phyloP scores from a whole-genome alignment of 1,140 invertebrate species.

The Drosophila kohkoa region DNA sequence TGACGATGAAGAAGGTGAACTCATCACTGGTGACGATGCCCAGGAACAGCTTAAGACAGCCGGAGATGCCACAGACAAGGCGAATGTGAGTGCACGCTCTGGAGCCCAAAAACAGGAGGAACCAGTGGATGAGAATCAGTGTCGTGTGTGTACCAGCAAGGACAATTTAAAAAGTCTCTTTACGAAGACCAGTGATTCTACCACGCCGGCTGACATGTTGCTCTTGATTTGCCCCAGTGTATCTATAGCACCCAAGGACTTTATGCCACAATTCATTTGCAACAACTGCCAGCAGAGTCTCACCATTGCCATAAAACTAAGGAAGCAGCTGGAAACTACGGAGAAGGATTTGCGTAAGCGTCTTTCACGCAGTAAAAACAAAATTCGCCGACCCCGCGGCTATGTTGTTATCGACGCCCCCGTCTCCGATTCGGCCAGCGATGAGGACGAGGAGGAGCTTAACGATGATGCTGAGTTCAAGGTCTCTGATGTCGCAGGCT shows the following conservation, averaged over 20 bases:
- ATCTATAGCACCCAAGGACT: conserved; percentile 78
- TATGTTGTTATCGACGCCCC: conserved; percentile 85
- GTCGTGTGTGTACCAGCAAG: conserved; percentile 76
- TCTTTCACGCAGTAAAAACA: conserved; percentile 83
- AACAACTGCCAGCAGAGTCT: conserved; percentile 69
- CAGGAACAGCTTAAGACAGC: not conserved
- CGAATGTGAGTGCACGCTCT: conserved; percentile 22
- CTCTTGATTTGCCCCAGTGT: conserved; percentile 77
- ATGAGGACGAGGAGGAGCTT: conserved; percentile 74
- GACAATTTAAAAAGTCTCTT: conserved; percentile 75
- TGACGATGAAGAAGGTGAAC: conserved; percentile 43
- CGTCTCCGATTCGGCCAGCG: conserved; percentile 72
- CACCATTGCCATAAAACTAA: conserved; percentile 74
- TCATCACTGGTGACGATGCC: conserved; percentile 66
- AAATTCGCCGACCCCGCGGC: conserved; percentile 78
- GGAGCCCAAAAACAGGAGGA: conserved; percentile 57
- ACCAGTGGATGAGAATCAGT: conserved; percentile 78
- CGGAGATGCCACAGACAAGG: not conserved
- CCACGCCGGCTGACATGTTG: conserved; percentile 77
- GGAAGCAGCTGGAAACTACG: conserved; percentile 78
- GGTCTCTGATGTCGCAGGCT: conserved; percentile 77
- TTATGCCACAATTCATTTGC: conserved; percentile 83
- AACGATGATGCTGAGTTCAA: conserved; percentile 83
- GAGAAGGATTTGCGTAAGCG: conserved; percentile 81
- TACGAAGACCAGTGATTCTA: conserved; percentile 57